A percentile compares a stretch with the other conserved stretches of the same genome.
phyloP scores from a whole-genome alignment of 2,888 invertebrate genomes.

The Apomyelois bistriatella region DNA sequence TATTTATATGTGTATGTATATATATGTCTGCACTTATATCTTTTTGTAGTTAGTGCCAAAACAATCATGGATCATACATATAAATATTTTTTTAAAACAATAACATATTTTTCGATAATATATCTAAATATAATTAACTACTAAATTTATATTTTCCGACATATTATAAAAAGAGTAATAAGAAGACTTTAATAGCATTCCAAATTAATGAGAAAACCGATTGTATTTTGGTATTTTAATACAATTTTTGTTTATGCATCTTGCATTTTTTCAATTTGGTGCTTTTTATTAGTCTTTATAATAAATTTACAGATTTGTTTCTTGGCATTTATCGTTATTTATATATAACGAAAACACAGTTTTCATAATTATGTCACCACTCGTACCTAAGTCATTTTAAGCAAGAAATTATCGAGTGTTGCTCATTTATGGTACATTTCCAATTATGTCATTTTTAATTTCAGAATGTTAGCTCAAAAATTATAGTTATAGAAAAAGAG shows the following conservation, averaged over 20 bases:
- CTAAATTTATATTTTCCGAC: constrained; percentile 7
- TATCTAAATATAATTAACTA: constrained; percentile 10
- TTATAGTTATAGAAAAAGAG: neutral
- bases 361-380: neutral
- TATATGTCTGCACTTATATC: constrained; percentile 18
- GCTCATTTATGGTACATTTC: neutral
- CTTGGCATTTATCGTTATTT: constrained; percentile 4
- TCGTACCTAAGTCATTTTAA: neutral
- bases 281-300: constrained; percentile 9
- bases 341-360: neutral
- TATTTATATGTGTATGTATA: constrained; percentile 21
- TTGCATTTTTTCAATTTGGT: constrained; percentile 5
- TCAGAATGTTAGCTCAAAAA: neutral
- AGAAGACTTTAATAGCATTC: constrained; percentile 20
- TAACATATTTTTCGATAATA: constrained; percentile 30
- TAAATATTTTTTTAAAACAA: constrained; percentile 11
- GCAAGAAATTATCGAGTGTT: neutral
- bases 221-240: neutral
- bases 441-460: neutral
- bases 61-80: constrained; percentile 7
- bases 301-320: neutral
- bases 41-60: constrained; percentile 46
- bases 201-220: constrained; percentile 8
- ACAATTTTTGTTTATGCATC: neutral
- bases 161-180: neutral